Conservation (phyloP, 1,140 invertebrate genomes). For the Lasioglossum baleicum region DNA sequence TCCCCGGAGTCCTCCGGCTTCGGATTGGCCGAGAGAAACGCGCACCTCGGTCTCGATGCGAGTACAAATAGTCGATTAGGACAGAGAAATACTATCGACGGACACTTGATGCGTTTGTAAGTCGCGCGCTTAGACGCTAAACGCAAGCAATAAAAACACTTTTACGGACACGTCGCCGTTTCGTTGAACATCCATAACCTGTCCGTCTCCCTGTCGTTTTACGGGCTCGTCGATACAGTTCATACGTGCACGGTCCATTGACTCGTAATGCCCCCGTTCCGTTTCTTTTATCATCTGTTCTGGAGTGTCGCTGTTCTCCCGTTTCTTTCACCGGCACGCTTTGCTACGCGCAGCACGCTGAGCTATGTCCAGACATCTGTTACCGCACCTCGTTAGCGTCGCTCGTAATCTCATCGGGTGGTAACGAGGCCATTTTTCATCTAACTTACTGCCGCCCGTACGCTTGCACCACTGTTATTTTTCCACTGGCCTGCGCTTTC, state of each 20-base stretch:
- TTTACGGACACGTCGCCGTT: background rate
- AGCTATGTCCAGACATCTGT: no score
- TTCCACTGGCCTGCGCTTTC: no score
- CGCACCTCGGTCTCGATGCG: background rate
- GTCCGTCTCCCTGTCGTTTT: constrained; percentile 4
- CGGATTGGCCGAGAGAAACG: background rate
- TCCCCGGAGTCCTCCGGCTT: background rate
- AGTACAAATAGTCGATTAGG: background rate
- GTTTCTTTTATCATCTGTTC: constrained; percentile 11
- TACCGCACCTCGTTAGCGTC: no score
- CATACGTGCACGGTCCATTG: constrained; percentile 17
- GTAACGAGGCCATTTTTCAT: no score
- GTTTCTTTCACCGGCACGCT: no score
- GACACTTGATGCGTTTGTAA: background rate
- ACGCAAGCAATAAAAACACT: constrained; percentile 17
- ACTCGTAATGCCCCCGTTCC: constrained; percentile 29
- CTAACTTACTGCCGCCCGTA: no score
- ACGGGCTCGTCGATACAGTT: constrained; percentile 34
- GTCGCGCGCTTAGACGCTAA: background rate
- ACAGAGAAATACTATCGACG: no score
- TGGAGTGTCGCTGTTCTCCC: no score
- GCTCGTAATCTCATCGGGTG: no score
- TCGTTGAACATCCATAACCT: background rate
- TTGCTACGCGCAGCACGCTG: no score
- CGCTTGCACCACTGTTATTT: no score